Percentiles rank a stretch among this genome's conserved stretches.
phyloP scores from a whole-genome alignment of 2,888 invertebrate genomes.

The Dicyrtoma fusca region DNA sequence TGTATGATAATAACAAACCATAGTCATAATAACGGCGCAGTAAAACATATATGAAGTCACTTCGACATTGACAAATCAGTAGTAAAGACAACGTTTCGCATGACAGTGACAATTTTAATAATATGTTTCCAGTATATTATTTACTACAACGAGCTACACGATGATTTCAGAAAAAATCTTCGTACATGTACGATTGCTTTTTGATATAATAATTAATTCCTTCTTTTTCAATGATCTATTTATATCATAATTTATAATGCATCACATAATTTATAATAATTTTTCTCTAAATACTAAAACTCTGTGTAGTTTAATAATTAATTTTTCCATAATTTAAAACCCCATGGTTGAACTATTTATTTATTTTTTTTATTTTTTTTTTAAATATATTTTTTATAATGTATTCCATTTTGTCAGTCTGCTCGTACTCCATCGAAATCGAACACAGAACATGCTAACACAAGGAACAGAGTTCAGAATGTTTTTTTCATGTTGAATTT shows the following conservation, averaged over 20 bases:
- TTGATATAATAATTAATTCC: conserved; percentile 6
- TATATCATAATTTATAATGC: neutral
- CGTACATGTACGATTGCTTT: conserved; percentile 23
- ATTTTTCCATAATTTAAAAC: conserved; percentile 21
- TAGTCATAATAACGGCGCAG: conserved; percentile 3
- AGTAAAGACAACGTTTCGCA: conserved; percentile 6
- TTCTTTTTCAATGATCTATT: conserved; percentile 4
- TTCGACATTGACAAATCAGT: conserved; percentile 16
- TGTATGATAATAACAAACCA: neutral
- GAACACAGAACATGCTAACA: neutral
- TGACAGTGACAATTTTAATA: neutral
- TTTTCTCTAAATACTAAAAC: conserved; percentile 9
- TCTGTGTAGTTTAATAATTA: neutral
- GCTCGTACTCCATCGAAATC: no score
- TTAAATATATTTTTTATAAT: no score
- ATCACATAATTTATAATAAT: conserved; percentile 15
- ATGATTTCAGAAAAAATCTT: conserved; percentile 24
- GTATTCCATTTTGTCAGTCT: no score
- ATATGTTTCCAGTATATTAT: conserved; percentile 8
- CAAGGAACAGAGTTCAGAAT: conserved; percentile 17
- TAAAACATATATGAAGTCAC: no score
- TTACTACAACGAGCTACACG: conserved; percentile 18
- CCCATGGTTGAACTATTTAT: conserved; percentile 20
- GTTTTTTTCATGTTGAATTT: conserved; percentile 2
- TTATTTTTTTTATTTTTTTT: neutral